Evolutionary conservation across 2,797 vertebrate genomes (phyloP), one percentile per base, ranked within the genome.

Genomic region (Xerus rutilus): DNA sequence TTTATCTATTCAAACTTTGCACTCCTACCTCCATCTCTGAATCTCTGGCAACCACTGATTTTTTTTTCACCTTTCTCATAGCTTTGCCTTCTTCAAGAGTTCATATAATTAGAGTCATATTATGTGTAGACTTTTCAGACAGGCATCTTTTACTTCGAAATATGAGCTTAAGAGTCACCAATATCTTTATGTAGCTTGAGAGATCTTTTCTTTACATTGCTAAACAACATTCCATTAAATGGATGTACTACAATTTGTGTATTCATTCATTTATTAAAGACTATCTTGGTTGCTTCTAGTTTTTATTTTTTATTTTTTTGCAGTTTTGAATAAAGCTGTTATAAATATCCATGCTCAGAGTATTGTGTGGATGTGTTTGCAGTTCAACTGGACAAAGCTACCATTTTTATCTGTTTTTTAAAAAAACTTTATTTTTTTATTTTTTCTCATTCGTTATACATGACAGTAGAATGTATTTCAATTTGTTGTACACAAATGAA

Each of bases 101-200:
- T n/a, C 62, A 0, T 2, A 14, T 10, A 45, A 3, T 21, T 28
- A 2, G 30, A 45, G 25, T 21, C 15, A 15, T 35, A 45, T 10
- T 8, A 32, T 10, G 3, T 7, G 10, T 11, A 28, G 32, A 12
- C 39, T 81, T 54, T 54, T 77, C 62, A 77, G 30, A 57, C 7
- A 76, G 23, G 59, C 70, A 49, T 2, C 57, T 59, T 59, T 59
- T 25, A 59, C 57, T 25, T 25, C 9, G 21, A 3, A 59, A 59
- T 25, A 25, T 59, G 57, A 8, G 25, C 1, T 25, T 59, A 25
- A 59, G 57, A 59, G 9, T 59, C 57, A 11, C 57, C 47, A 76
- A 1, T 20, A 47, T 69, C 82, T 35, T 69, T 47, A 45, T 4
- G 35, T 45, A 59, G 21, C 13, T 52, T 12, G 20, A 65, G 25